phyloP scores from a whole-genome alignment of 2,888 invertebrate genomes.

The Lysandra coridon region DNA sequence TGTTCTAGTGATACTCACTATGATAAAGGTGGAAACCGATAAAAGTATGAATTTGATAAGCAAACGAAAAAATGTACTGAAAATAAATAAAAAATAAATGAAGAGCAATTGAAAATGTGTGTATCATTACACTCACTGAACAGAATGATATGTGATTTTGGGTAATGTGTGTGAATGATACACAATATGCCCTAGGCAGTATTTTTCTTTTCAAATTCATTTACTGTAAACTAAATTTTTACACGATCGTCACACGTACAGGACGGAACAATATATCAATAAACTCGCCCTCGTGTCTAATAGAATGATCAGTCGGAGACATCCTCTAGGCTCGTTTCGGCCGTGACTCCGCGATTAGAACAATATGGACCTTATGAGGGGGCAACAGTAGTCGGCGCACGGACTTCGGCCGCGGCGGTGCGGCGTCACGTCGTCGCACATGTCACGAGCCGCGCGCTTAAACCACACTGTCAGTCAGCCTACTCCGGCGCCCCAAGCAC shows the following conservation, averaged over 20 bases:
- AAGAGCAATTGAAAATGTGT: not conserved
- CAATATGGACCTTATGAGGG: slow-evolving; percentile 41
- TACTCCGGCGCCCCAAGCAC: slow-evolving; percentile 50
- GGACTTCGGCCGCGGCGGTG: slow-evolving; percentile 35
- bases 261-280: slow-evolving; percentile 41
- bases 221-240: not conserved
- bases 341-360: slow-evolving; percentile 16
- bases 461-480: slow-evolving; percentile 38
- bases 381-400: slow-evolving; percentile 39
- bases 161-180: not conserved
- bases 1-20: too few relatives aligned
- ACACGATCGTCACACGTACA: slow-evolving; percentile 32
- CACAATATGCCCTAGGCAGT: not conserved
- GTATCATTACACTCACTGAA: slow-evolving; percentile 3
- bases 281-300: slow-evolving; percentile 31
- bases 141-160: not conserved
- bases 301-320: slow-evolving; percentile 27
- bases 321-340: slow-evolving; percentile 20
- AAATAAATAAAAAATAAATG: not conserved
- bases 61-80: not conserved
- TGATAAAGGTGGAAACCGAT: slow-evolving; percentile 10
- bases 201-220: not conserved
- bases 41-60: slow-evolving; percentile 11
- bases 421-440: slow-evolving; percentile 43
- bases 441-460: slow-evolving; percentile 41